Percentiles rank a stretch among this genome's conserved stretches.
Conservation (phyloP, 1,140 invertebrate genomes). For the Drosophila parvula region DNA sequence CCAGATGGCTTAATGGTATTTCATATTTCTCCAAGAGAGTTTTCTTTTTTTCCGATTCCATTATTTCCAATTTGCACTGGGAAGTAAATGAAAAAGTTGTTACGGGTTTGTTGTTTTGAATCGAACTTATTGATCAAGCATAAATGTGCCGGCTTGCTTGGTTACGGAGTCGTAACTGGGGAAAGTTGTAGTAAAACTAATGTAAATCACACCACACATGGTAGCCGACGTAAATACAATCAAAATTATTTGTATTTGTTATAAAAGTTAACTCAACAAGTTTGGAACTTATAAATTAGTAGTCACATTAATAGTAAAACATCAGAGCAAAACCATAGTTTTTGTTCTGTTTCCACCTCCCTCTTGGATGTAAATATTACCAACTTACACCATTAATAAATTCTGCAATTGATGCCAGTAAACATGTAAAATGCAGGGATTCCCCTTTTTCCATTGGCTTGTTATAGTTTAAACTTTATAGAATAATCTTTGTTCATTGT, state of each 20-base stretch:
- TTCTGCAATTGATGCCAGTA: not conserved
- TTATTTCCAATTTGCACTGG: not conserved
- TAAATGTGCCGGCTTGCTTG: slow-evolving; percentile 9
- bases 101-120: not conserved
- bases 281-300: no score
- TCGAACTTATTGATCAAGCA: slow-evolving; percentile 22
- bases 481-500: no score
- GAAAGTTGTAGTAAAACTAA: no score
- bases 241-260: not conserved
- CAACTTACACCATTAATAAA: not conserved
- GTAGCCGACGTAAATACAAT: not conserved
- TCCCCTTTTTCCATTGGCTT: no score
- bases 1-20: slow-evolving; percentile 86
- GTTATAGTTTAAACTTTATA: no score
- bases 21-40: slow-evolving; percentile 85
- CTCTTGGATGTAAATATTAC: no score
- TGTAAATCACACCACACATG: no score
- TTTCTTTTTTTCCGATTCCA: slow-evolving; percentile 57
- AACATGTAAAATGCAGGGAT: no score
- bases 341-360: no score
- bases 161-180: not conserved
- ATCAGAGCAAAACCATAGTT: no score
- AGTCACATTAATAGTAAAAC: no score
- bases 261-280: no score
- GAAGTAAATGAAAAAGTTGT: not conserved